Base-by-base conservation (phyloP, 2,888 invertebrate genomes). In the Schizaphis graminum region DNA sequence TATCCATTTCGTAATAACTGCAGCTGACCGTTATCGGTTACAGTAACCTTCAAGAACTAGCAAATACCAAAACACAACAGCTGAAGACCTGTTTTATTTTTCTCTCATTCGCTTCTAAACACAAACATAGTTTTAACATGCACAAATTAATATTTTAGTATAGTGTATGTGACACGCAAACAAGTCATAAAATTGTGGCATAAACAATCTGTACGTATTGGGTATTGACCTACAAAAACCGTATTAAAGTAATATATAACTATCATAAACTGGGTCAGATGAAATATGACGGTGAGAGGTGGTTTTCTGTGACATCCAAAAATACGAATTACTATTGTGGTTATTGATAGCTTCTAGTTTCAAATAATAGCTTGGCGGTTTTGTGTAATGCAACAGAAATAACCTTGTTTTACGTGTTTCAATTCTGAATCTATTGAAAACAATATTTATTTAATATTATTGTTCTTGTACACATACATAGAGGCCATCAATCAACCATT, bases 301-400 rank as follows among this genome's bases (percentile, higher is more conserved):
- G 44, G 61, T 57, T 61, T 92, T 87, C 47, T 16, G 41, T 92
- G 53, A 88, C 92, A 67, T 28, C 41, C 41, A n/a, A 67, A 92
- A 92, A 56, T 88, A 67, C 61, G 92, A 92, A 35, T 61, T 61
- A 35, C 61, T 86, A 87, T 61, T 87, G 35, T 47, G 61, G 61
- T 92, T 92, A 47, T 49, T 49, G 61, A 92, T 92, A 41, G 86
- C n/a, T 87, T 87, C 49, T 87, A 47, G 86, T 67, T 92, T 35
- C 57, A 57, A 87, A 87, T 92, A 87, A 92, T 67, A 67, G 61
- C 35, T 87, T 61, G 28, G 28, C 28, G 26, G 49, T 87, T 92
- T 10, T 67, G 87, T 67, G 49, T 87, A 41, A 87, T 87, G 61
- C 28, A 49, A 56, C 67, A 92, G 28, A 67, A 53, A 92, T 41